phyloP scores from a whole-genome alignment of 2,113 vertebrate species.

The Hippocampus abdominalis region DNA sequence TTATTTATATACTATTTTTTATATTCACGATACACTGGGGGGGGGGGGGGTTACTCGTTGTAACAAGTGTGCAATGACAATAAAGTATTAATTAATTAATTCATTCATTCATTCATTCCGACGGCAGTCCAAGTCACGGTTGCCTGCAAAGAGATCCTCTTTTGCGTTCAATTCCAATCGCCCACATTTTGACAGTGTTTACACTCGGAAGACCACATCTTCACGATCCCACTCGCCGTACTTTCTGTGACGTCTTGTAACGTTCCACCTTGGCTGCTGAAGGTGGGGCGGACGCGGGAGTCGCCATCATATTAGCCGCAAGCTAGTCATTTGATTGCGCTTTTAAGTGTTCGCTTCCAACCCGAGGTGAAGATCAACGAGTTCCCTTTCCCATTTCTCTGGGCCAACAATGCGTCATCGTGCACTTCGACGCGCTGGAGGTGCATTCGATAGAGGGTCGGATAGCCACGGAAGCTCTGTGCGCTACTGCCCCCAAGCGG shows the following conservation, averaged over 20 bases:
- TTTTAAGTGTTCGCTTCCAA: neutral
- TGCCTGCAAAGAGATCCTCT: neutral
- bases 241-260: neutral
- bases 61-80: no score
- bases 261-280: neutral
- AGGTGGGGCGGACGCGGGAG: neutral
- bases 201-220: neutral
- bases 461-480: constrained; percentile 39
- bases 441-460: constrained; percentile 6
- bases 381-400: neutral
- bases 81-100: no score
- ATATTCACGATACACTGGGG: no score
- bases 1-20: no score
- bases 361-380: neutral
- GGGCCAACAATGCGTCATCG: neutral
- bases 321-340: neutral
- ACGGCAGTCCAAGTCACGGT: neutral
- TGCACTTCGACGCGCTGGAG: neutral
- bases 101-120: no score
- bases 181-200: neutral
- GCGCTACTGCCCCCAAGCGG: constrained; percentile 68
- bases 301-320: neutral
- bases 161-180: neutral
- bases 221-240: neutral
- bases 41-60: no score